Percentiles rank a stretch among this genome's conserved stretches.
These are phyloP conservation scores for Acipenser transmontanus DNA, from an alignment of 2,797 vertebrate species.

Conservation along the genomic window DNA sequence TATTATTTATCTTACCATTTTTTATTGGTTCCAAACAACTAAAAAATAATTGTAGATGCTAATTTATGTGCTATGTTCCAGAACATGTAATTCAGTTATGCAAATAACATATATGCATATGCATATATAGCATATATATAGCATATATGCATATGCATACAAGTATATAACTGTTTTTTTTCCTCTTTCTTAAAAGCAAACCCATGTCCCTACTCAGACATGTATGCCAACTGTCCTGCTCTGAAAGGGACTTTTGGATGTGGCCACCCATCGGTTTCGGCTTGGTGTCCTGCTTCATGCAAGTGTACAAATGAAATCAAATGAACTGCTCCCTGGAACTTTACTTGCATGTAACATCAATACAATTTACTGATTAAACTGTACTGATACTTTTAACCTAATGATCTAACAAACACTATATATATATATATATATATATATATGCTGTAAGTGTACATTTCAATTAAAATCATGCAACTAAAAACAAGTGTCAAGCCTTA, in stretches of 20 bases:
- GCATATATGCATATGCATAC: neutral
- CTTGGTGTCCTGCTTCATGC: slow-evolving; percentile 39
- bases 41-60: too few species aligned
- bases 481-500: too few species aligned
- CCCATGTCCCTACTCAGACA: slow-evolving; percentile 30
- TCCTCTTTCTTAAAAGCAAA: slow-evolving; percentile 27
- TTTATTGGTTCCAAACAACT: too few species aligned
- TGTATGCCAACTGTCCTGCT: slow-evolving; percentile 27
- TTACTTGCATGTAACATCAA: neutral
- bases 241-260: slow-evolving; percentile 29
- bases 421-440: too few species aligned
- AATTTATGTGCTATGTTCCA: too few species aligned
- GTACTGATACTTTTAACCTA: too few species aligned
- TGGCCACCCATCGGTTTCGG: slow-evolving; percentile 4
- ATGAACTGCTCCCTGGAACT: slow-evolving; percentile 5
- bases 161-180: neutral
- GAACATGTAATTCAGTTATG: too few species aligned
- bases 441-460: too few species aligned
- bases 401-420: too few species aligned
- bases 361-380: too few species aligned
- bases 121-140: slow-evolving; percentile 21
- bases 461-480: too few species aligned
- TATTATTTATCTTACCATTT: too few species aligned
- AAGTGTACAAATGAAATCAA: slow-evolving; percentile 30
- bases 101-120: neutral